Base-by-base conservation (phyloP, 2,113 vertebrate genomes). In the Sturnus vulgaris region DNA sequence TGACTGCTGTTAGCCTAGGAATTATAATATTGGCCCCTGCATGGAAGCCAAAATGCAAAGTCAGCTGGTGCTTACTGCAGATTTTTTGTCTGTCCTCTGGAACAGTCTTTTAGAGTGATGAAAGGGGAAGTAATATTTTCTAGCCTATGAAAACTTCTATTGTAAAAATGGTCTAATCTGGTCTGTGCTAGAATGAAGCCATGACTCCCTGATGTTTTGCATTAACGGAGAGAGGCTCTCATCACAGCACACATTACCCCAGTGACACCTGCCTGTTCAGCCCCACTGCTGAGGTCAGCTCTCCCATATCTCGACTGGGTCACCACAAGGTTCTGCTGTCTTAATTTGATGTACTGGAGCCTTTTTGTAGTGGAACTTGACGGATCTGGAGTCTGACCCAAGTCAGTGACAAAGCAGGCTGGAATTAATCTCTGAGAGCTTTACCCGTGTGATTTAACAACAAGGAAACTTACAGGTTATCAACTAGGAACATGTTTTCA, bases 91-190 rank as follows among this genome's bases (percentile, higher is more conserved):
- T 87, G 21, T 49, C 37, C 60, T 90, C 73, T 76, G 84, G 37
- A 96, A 85, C n/a, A 94, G 8, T 75, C 39, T 52, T 13, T 21
- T 6, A 46, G 57, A 76, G 92, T 76, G 93, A 79, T 82, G 79
- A 96, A 94, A 94, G n/a, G 52, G 57, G 57, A 94, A 73, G 44
- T 78, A 73, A 77, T 88, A 76, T 80, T 92, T 93, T 81, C 59
- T 91, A 89, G 40, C 61, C 53, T 89, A 9, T 49, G 82, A 93
- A 91, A 95, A 80, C 8, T 57, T 77, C 63, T 80, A 33, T 94
- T 97, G 88, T 88, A 77, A 90, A 93, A 92, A 76, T 57, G 35
- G 39, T 56, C 77, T 81, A 28, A n/a, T 95, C 95, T 93, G 92
- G 72, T 96, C 87, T 94, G 76, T 70, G 50, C 90, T 92, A 88